A percentile compares a stretch with the other conserved stretches of the same genome.
These are phyloP conservation scores for Nymphalis polychloros DNA, from an alignment of 2,888 invertebrate species.

Conservation along the genomic window DNA sequence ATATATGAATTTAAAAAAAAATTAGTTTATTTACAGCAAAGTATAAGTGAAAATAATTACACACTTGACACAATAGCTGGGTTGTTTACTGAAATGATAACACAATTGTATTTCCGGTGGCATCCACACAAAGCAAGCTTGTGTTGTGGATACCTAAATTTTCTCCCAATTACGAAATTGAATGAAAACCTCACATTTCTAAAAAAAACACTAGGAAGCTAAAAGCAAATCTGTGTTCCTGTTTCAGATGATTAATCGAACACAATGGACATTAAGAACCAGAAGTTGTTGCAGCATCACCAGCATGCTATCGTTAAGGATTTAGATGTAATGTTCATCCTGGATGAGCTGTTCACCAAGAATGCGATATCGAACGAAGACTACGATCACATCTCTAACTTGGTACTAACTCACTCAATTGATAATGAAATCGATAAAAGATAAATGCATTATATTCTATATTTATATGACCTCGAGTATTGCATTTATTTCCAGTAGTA, in stretches of 20 bases:
- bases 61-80: too few species aligned
- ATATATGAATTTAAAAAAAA: too few species aligned
- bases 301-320: constrained; percentile 72
- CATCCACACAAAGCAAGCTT: too few species aligned
- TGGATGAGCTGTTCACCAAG: constrained; percentile 71
- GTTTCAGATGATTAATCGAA: constrained; percentile 59
- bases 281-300: constrained; percentile 63
- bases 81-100: too few species aligned
- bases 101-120: too few species aligned
- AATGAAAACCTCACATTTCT: too few species aligned
- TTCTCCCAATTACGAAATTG: too few species aligned
- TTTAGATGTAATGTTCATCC: constrained; percentile 71
- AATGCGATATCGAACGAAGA: constrained; percentile 65
- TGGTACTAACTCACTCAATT: constrained; percentile 49
- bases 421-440: neutral
- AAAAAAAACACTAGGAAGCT: neutral
- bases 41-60: too few species aligned
- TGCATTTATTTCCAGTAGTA: neutral
- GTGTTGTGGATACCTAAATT: too few species aligned
- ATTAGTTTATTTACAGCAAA: too few species aligned
- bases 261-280: constrained; percentile 69
- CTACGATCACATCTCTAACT: constrained; percentile 57
- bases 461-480: neutral
- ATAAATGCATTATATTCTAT: neutral
- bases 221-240: neutral